Base-by-base conservation (phyloP, 2,797 vertebrate genomes). In the Threskiornis aethiopicus region DNA sequence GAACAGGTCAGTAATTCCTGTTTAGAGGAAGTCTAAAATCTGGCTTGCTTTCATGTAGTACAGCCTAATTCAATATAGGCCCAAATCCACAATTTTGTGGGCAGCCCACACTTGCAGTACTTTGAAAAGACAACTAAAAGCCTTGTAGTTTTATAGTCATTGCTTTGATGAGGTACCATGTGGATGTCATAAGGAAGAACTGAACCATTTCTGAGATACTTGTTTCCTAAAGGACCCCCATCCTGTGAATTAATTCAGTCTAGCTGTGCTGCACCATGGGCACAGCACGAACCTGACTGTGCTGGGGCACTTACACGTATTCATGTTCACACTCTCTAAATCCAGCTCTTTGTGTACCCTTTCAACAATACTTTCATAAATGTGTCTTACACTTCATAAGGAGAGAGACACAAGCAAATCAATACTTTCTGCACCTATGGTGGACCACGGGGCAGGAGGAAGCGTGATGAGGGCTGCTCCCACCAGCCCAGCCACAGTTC, bases 201-300 rank as follows among this genome's bases (percentile, higher is more conserved):
- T 4, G 16, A 80, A 33, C 13, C 4, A 5, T 55, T 91, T 86
- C 17, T 61, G 17, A 41, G 19, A 25, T 13, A 11, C 22, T 41
- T 69, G 3, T 47, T 82, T 62, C 31, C 59, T 54, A 37, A 87
- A 37, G 2, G 3, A n/a, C 31, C 24, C 18, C 24, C 21, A 22
- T 33, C 18, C n/a, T 57, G 19, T 20, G 39, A 49, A 46, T 67
- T 33, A 59, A n/a, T 10, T 24, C 11, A 54, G 15, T 18, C 13
- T 13, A 66, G 8, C 26, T 1, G 0, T 57, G 25, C 26, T 39
- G 24, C 1, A 0, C 6, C 6, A 1, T 0, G 1, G 61, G 20
- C 31, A 29, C 0, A 2, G 4, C 10, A 5, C 16, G 24, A 47
- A 37, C 31, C 19, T 58, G 18, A 14, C 22, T 0, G 0, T 5